These are phyloP conservation scores for Phaethon lepturus DNA, from an alignment of 2,113 vertebrate genomes.

Conservation along the genomic window DNA sequence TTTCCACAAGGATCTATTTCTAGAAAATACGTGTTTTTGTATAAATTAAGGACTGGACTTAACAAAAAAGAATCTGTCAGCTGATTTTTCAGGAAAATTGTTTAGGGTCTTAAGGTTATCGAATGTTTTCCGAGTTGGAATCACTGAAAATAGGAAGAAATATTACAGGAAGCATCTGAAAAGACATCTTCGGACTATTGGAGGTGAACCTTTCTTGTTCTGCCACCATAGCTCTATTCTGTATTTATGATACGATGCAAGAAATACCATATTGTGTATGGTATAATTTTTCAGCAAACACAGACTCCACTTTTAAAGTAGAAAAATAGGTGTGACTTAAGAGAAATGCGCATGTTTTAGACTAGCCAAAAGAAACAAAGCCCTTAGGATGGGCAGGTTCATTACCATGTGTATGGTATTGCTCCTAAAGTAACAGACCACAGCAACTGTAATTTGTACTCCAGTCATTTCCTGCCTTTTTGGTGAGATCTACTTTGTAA, in stretches of 20 bases:
- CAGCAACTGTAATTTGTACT: neutral
- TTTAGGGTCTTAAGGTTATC: neutral
- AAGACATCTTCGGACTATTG: neutral
- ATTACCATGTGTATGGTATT: neutral
- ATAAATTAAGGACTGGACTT: neutral
- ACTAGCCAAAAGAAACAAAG: neutral
- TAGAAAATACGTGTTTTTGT: neutral
- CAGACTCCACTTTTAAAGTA: neutral
- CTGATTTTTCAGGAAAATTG: neutral
- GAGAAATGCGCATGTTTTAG: neutral
- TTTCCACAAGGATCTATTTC: neutral
- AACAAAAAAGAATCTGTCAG: neutral
- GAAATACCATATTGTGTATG: rapidly evolving
- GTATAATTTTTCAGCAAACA: neutral
- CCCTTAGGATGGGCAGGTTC: neutral
- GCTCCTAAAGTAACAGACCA: neutral
- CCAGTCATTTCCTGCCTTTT: neutral
- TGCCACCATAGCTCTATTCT: neutral
- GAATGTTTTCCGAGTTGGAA: neutral
- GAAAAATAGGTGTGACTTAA: neutral
- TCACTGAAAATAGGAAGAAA: neutral
- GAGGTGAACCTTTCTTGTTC: neutral
- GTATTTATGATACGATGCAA: neutral
- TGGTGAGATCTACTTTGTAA: neutral
- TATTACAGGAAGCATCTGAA: neutral